Percentiles rank a stretch among this genome's conserved stretches.
These are phyloP conservation scores for Notarius lentiginosus DNA, from an alignment of 2,113 vertebrate species.

Conservation along the genomic window DNA sequence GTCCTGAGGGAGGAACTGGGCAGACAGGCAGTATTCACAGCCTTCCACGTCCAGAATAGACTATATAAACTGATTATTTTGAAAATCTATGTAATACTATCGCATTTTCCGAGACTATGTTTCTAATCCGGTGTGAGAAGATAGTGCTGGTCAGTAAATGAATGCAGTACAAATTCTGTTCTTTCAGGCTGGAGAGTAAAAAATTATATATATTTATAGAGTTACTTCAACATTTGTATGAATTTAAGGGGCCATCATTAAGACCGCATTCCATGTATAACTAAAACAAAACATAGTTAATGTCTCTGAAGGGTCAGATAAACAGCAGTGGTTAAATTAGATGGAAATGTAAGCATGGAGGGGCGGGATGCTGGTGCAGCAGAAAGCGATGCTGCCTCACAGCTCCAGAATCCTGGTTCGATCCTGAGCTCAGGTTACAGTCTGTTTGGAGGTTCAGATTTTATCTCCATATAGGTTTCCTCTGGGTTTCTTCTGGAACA, in stretches of 20 bases:
- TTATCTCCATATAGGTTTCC: neutral
- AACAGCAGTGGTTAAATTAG: neutral
- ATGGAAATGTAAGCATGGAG: neutral
- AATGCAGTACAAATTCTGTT: neutral
- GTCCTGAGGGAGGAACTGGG: conserved; percentile 14
- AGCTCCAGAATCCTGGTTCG: neutral
- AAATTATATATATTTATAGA: neutral
- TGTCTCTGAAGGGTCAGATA: neutral
- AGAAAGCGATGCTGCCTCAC: neutral
- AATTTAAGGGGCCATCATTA: neutral
- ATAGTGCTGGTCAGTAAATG: neutral
- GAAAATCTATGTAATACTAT: conserved; percentile 13
- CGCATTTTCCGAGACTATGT: neutral
- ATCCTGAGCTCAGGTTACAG: neutral
- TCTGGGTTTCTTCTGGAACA: neutral
- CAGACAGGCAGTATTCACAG: neutral
- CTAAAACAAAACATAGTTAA: neutral
- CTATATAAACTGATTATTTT: conserved; percentile 20
- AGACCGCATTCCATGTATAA: neutral
- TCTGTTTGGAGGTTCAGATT: neutral
- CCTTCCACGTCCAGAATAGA: conserved; percentile 2
- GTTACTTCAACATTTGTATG: neutral
- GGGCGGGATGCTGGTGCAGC: neutral
- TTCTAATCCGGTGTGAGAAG: neutral
- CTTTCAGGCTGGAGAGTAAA: neutral